These are phyloP conservation scores for Okapia johnstoni DNA, from an alignment of 2,113 vertebrate species.

Conservation along the genomic window DNA sequence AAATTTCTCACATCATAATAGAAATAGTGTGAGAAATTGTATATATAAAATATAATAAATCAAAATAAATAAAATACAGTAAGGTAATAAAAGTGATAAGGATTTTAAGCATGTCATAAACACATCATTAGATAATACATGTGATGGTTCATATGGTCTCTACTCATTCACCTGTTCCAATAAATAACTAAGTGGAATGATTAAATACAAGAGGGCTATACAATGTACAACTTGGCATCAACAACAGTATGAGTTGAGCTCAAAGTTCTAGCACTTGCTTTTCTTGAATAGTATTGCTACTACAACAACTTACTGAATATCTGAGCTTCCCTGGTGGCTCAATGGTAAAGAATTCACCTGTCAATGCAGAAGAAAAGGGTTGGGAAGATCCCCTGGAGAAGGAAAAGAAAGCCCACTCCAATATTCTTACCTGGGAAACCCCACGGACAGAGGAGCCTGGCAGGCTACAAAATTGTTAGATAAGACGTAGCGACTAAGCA, in stretches of 20 bases:
- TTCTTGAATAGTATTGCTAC: not conserved
- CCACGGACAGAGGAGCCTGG: not conserved
- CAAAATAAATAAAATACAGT: not conserved
- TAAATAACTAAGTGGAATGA: not conserved
- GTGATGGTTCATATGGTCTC: not conserved
- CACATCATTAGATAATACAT: not conserved
- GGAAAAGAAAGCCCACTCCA: not conserved
- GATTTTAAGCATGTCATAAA: not conserved
- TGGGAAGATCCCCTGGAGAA: not conserved
- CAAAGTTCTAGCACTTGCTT: not conserved
- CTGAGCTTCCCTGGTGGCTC: not conserved
- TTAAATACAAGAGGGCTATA: not conserved
- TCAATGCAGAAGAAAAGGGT: not conserved
- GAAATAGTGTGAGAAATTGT: not conserved
- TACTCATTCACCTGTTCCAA: not conserved
- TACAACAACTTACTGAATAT: not conserved
- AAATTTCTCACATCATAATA: not conserved
- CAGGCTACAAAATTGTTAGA: not conserved
- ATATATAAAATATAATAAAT: not conserved
- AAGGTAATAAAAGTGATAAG: not conserved
- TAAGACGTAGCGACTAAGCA: not conserved
- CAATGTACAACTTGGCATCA: not conserved
- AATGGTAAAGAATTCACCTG: not conserved
- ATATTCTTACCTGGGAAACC: not conserved
- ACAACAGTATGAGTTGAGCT: not conserved